Conservation (phyloP, 2,888 invertebrate species). For the Resseliella maxima region DNA sequence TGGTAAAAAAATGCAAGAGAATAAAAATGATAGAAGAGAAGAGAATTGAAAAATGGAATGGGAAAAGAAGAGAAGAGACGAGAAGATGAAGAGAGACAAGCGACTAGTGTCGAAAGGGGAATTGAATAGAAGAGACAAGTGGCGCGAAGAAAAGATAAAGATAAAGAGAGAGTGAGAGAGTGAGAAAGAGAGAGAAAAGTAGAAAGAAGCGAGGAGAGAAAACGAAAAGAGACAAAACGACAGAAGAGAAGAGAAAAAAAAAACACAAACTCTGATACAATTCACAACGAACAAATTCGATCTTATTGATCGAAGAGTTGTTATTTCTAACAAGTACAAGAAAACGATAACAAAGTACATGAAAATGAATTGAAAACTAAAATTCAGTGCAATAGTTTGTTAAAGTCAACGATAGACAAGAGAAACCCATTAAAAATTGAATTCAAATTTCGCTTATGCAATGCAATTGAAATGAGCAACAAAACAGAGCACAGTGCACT, state of each 20-base stretch:
- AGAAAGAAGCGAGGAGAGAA: background rate
- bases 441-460: slow-evolving; percentile 49
- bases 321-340: slow-evolving; percentile 48
- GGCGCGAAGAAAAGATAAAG: background rate
- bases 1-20: background rate
- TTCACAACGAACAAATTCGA: slow-evolving; percentile 27
- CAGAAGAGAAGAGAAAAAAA: background rate
- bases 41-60: background rate
- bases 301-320: slow-evolving; percentile 3
- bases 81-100: background rate
- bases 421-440: slow-evolving; percentile 51
- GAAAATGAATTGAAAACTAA: background rate
- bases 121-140: background rate
- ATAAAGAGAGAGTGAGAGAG: too few species aligned
- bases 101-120: too few species aligned
- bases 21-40: background rate
- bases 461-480: background rate
- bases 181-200: background rate
- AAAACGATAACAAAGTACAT: slow-evolving; percentile 45
- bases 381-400: background rate
- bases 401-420: background rate
- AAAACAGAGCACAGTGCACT: background rate
- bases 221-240: too few species aligned
- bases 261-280: background rate
- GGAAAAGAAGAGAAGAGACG: background rate